Evolutionary conservation across 2,797 vertebrate species (phyloP), one percentile per base, ranked within the genome.

Genomic region (Lateolabrax maculatus): DNA sequence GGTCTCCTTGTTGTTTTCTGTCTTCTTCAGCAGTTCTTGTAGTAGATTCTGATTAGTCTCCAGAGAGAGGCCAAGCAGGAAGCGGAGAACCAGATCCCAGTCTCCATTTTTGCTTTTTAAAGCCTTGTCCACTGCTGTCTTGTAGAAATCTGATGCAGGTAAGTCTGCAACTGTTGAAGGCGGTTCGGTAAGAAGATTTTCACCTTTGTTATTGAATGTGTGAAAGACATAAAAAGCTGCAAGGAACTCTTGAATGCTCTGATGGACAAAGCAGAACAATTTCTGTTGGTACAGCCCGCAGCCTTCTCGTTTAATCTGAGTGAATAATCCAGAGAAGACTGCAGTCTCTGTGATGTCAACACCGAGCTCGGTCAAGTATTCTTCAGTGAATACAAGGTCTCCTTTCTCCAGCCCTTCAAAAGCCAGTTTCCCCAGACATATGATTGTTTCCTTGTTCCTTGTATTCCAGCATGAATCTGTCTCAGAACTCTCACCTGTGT

Each of bases 1-100:
- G n/a, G 34, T 79, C 2, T 41, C 0, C 0, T 65, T 3, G 3
- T 18, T 51, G 25, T 8, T 65, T 80, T 69, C 39, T 0, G 9
- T 65, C 21, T 77, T 66, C 12, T 36, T 49, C 11, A 87, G 39
- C 52, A 90, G 37, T 2, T 43, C 74, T 36, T 58, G 16, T 31
- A 92, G 67, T 43, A 80, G 66, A 0, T 12, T 27, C 39, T 86
- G 84, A 75, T 76, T 89, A 0, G 23, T 71, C 36, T 89, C 69
- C 12, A 87, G 48, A 55, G 84, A 92, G 18, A 92, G 83, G 31
- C 90, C 89, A 0, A 92, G 70, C 23, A 90, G 83, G 1, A 92
- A 92, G 52, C 87, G 80, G 3, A 92, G 78, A 37, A 92, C 87
- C 57, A 92, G 6, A 68, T 92, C 90, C 90, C 81, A 90, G 53